A percentile compares a stretch with the other conserved stretches of the same genome.
Evolutionary conservation across 53 echinoderm and acorn worm species (phyloP).

Genomic region (Arbacia lixula): DNA sequence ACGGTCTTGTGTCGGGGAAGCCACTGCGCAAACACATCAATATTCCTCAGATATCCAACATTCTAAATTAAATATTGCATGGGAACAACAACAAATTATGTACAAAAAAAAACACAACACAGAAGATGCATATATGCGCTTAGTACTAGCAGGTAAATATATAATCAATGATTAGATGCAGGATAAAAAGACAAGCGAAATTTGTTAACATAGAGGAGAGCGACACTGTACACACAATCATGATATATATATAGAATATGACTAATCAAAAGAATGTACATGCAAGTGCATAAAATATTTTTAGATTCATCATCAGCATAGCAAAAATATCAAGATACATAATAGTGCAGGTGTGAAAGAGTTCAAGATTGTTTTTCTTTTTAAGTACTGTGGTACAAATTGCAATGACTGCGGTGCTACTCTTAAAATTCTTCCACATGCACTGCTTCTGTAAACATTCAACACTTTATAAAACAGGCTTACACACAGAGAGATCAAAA

Average conservation of each 20-base stretch:
- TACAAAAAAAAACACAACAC: constrained; percentile 11
- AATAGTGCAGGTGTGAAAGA: constrained; percentile 46
- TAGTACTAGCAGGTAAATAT: constrained; percentile 40
- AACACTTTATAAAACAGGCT: constrained; percentile 5
- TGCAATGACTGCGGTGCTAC: constrained; percentile 20
- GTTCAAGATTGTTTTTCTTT: not conserved
- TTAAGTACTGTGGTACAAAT: constrained; percentile 56
- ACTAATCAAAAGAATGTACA: not conserved
- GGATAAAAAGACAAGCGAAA: constrained; percentile 9
- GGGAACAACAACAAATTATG: not conserved
- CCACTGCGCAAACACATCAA: constrained; percentile 11
- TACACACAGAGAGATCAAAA: not conserved
- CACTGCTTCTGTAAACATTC: too few relatives aligned
- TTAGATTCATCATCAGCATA: constrained; percentile 12
- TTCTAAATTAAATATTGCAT: constrained; percentile 41
- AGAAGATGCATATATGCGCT: constrained; percentile 25
- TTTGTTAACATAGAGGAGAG: not conserved
- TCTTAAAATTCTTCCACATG: too few relatives aligned
- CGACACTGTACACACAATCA: constrained; percentile 9
- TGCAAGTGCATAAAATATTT: constrained; percentile 32
- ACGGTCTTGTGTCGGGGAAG: too few relatives aligned
- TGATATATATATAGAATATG: not conserved
- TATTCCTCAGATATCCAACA: not conserved
- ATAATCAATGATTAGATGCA: constrained; percentile 9
- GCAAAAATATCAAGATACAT: constrained; percentile 47